phyloP scores from a whole-genome alignment of 2,888 invertebrate species.

The Macrosiphum euphorbiae region DNA sequence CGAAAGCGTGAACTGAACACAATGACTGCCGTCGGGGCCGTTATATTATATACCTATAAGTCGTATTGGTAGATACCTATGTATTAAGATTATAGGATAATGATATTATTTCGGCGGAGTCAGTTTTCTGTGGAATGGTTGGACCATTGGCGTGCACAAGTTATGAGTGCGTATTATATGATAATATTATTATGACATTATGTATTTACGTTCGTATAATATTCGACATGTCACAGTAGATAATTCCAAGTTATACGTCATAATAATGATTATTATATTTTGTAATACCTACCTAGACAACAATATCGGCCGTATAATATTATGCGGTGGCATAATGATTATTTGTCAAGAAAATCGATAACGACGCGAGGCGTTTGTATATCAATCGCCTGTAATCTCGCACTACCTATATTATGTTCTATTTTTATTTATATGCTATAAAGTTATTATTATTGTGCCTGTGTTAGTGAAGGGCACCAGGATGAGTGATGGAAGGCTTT shows the following conservation, averaged over 20 bases:
- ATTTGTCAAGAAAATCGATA: background rate
- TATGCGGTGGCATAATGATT: background rate
- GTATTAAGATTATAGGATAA: background rate
- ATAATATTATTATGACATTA: background rate
- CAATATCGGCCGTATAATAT: background rate
- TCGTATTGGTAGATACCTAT: background rate
- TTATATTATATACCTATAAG: background rate
- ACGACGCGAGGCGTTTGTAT: background rate
- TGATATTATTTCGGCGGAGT: background rate
- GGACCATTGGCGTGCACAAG: background rate
- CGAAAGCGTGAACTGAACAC: background rate
- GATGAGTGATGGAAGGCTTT: background rate
- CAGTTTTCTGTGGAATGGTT: background rate
- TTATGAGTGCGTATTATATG: background rate
- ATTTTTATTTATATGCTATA: background rate
- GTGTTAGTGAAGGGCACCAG: background rate
- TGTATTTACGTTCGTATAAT: background rate
- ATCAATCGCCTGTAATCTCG: background rate
- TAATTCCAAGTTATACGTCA: background rate
- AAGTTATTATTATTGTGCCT: background rate
- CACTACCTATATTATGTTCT: too few relatives aligned
- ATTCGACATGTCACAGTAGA: background rate
- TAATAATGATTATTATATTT: background rate
- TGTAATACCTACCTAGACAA: background rate
- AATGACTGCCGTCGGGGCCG: background rate